Conservation (phyloP, 2,888 invertebrate genomes). For the Apamea crenata region DNA sequence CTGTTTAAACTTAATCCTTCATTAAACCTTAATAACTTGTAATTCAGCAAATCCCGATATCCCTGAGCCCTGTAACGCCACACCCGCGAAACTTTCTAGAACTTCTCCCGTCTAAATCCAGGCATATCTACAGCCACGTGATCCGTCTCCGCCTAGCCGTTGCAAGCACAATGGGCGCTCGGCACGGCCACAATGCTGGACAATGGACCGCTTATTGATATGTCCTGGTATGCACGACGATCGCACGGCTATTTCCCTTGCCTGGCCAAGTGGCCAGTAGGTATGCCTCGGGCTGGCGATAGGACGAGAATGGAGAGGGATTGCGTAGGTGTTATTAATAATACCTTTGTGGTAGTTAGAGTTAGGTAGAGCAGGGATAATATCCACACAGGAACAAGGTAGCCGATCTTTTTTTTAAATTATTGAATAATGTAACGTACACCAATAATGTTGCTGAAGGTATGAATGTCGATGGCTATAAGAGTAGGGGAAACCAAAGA, state of each 20-base stretch:
- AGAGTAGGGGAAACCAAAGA: too few relatives aligned
- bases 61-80: not conserved
- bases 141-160: conserved; percentile 27
- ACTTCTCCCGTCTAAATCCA: conserved; percentile 34
- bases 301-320: conserved; percentile 24
- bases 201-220: conserved; percentile 60
- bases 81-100: conserved; percentile 28
- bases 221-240: conserved; percentile 57
- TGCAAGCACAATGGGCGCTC: conserved; percentile 56
- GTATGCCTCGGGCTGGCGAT: conserved; percentile 6
- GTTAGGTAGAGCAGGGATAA: not conserved
- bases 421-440: too few relatives aligned
- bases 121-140: conserved; percentile 52
- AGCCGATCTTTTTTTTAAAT: not conserved
- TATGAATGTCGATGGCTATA: too few relatives aligned
- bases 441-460: too few relatives aligned
- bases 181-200: conserved; percentile 46
- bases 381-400: not conserved
- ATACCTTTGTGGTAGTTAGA: not conserved
- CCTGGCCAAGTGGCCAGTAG: conserved; percentile 29
- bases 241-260: conserved; percentile 52
- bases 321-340: not conserved
- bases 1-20: not conserved
- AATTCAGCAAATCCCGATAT: not conserved
- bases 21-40: not conserved